These are phyloP conservation scores for Anas flavirostris DNA, from an alignment of 2,797 vertebrate genomes.

Conservation along the genomic window DNA sequence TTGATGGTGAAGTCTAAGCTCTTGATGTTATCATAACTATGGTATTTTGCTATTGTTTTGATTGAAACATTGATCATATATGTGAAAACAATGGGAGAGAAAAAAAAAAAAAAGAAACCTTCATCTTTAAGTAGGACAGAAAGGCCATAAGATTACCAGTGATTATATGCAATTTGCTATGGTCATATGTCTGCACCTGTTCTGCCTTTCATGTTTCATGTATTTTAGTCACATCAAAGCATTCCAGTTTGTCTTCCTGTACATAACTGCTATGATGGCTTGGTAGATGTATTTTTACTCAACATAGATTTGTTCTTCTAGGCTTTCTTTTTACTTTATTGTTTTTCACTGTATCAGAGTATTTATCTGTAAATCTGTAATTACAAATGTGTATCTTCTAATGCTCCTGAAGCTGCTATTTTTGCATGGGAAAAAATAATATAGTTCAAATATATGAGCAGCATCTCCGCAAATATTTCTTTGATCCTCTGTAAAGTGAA, in stretches of 20 bases:
- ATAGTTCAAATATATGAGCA: neutral
- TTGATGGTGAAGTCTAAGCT: neutral
- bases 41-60: slow-evolving; percentile 57
- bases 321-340: neutral
- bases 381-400: neutral
- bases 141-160: slow-evolving; percentile 75
- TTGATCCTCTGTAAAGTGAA: neutral
- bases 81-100: slow-evolving; percentile 40
- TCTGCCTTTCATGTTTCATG: slow-evolving; percentile 72
- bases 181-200: slow-evolving; percentile 85
- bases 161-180: slow-evolving; percentile 85
- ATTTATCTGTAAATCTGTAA: neutral
- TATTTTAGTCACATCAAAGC: slow-evolving; percentile 85
- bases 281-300: slow-evolving; percentile 15
- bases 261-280: neutral
- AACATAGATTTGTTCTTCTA: neutral
- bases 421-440: neutral
- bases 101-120: slow-evolving; percentile 16
- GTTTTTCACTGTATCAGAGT: neutral
- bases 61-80: slow-evolving; percentile 42
- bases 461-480: neutral
- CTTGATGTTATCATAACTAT: neutral
- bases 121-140: slow-evolving; percentile 75
- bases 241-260: slow-evolving; percentile 68
- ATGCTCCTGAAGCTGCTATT: neutral